These are phyloP conservation scores for Laterallus jamaicensis DNA, from an alignment of 2,113 vertebrate species.

Conservation along the genomic window DNA sequence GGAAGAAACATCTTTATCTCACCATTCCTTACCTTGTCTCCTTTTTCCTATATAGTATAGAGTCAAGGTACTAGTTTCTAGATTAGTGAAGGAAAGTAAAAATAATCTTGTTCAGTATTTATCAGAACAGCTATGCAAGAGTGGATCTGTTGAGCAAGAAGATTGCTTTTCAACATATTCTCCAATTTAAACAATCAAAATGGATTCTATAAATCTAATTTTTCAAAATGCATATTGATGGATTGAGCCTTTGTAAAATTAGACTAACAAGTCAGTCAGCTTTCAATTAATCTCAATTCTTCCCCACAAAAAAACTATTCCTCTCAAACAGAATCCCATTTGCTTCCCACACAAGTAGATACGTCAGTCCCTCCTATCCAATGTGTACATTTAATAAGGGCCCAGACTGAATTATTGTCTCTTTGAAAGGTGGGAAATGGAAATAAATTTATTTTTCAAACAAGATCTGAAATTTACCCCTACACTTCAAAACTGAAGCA, in stretches of 20 bases:
- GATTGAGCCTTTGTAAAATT: neutral
- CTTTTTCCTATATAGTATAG: neutral
- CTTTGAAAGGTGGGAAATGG: neutral
- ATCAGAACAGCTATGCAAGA: neutral
- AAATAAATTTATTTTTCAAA: neutral
- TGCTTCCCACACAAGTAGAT: neutral
- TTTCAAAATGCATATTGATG: neutral
- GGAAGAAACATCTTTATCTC: neutral
- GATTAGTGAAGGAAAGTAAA: neutral
- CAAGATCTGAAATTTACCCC: neutral
- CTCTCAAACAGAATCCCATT: neutral
- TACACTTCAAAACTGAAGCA: neutral
- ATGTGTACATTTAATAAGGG: neutral
- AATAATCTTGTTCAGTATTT: neutral
- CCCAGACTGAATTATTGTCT: neutral
- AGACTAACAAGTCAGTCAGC: neutral
- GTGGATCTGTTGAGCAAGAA: neutral
- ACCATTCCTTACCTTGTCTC: neutral
- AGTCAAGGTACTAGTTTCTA: neutral
- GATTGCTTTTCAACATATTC: neutral
- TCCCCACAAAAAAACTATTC: neutral
- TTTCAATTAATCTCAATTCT: neutral
- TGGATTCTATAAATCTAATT: neutral
- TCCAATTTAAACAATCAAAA: neutral
- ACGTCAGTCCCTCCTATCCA: accelerated